Evolutionary conservation across 2,888 invertebrate species (phyloP).

Genomic region (Eupeodes latifasciatus): DNA sequence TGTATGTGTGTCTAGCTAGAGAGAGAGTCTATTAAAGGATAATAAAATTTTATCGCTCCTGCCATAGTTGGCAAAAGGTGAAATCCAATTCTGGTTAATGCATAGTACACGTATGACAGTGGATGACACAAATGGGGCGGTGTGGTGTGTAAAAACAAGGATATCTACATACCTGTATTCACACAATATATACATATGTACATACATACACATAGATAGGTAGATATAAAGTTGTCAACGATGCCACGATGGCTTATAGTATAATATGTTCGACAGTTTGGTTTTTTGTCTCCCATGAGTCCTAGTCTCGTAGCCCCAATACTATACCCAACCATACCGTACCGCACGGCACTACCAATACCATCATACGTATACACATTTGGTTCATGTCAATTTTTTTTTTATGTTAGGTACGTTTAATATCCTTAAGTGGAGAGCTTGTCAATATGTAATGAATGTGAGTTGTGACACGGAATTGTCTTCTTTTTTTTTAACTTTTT

Average conservation of each 20-base stretch:
- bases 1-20: not conserved
- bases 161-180: too few relatives aligned
- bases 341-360: not conserved
- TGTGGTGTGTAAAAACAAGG: not conserved
- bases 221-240: slow-evolving; percentile 4
- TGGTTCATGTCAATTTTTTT: slow-evolving; percentile 43
- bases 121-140: slow-evolving; percentile 55
- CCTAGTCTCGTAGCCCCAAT: not conserved
- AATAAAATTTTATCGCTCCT: slow-evolving; percentile 61
- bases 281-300: slow-evolving; percentile 26
- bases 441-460: slow-evolving; percentile 66
- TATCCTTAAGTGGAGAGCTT: slow-evolving; percentile 69
- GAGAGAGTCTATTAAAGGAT: slow-evolving; percentile 59
- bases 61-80: slow-evolving; percentile 59
- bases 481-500: not conserved
- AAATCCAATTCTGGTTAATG: slow-evolving; percentile 66
- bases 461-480: slow-evolving; percentile 43
- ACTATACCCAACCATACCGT: not conserved
- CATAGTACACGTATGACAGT: slow-evolving; percentile 55
- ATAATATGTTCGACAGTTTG: slow-evolving; percentile 44
- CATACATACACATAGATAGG: not conserved
- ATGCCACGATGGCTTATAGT: slow-evolving; percentile 26
- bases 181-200: too few relatives aligned
- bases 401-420: slow-evolving; percentile 55
- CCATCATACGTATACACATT: not conserved